These are phyloP conservation scores for Himalopsyche japonica DNA, from an alignment of 2,888 invertebrate genomes.

Conservation along the genomic window DNA sequence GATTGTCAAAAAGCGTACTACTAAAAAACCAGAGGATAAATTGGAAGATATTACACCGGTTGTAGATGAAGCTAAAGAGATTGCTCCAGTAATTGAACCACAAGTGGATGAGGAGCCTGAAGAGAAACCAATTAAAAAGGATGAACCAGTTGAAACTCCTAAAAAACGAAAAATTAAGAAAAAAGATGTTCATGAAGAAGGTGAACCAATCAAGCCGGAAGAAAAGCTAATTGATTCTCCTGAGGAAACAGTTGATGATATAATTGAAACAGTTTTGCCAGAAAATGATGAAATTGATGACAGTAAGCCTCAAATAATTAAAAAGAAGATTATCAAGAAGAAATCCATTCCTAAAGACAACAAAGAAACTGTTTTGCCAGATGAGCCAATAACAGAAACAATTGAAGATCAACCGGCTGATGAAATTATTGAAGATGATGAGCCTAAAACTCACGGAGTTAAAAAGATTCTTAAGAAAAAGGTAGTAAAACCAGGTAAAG, in stretches of 20 bases:
- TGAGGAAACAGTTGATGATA: conserved; percentile 44
- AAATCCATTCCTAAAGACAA: conserved; percentile 44
- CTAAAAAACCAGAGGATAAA: conserved; percentile 20
- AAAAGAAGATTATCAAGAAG: conserved; percentile 45
- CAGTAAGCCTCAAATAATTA: conserved; percentile 43
- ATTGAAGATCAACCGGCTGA: too few relatives aligned
- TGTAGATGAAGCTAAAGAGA: conserved; percentile 43
- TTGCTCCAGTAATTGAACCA: conserved; percentile 42
- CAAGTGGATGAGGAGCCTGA: conserved; percentile 23
- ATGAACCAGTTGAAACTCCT: conserved; percentile 32
- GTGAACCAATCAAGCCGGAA: conserved; percentile 40
- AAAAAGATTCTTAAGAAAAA: neutral
- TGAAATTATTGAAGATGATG: conserved; percentile 4
- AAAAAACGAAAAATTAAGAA: conserved; percentile 5
- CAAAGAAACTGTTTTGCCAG: conserved; percentile 14
- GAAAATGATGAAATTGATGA: conserved; percentile 40
- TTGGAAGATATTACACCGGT: conserved; percentile 40
- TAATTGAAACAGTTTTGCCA: conserved; percentile 40
- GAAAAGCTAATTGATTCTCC: conserved; percentile 44
- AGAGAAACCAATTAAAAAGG: neutral
- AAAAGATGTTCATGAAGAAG: neutral
- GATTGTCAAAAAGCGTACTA: conserved; percentile 43
- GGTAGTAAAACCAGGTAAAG: conserved; percentile 26
- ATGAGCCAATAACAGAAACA: too few relatives aligned
- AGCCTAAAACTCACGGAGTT: conserved; percentile 25